phyloP scores from a whole-genome alignment of 2,113 vertebrate species.

The Sylvietta virens region DNA sequence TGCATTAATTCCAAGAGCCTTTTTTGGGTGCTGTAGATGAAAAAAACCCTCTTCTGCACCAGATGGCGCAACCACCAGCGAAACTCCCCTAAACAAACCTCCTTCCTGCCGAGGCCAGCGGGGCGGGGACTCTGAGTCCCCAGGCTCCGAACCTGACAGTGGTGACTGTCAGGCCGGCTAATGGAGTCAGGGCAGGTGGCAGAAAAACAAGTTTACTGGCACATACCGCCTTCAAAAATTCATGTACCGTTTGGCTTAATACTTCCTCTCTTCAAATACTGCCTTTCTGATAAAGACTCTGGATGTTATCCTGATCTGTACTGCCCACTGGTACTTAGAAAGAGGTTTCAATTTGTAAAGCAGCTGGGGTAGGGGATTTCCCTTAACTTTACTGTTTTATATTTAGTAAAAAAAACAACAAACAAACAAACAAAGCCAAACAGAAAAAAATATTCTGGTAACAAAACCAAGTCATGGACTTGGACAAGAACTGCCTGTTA shows the following conservation, averaged over 20 bases:
- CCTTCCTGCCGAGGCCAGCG: neutral
- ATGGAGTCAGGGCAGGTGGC: neutral
- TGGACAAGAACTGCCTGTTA: neutral
- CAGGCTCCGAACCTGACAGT: neutral
- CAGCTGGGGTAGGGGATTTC: neutral
- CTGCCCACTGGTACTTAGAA: neutral
- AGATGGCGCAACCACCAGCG: neutral
- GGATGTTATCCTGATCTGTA: neutral
- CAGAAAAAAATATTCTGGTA: neutral
- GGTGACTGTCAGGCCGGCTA: neutral
- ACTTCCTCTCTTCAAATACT: neutral
- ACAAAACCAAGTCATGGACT: neutral
- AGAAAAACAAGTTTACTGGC: neutral
- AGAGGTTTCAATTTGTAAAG: neutral
- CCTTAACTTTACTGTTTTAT: neutral
- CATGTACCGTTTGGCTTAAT: neutral
- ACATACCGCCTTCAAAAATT: neutral
- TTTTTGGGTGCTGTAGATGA: neutral
- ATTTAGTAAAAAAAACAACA: neutral
- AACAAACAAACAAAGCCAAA: neutral
- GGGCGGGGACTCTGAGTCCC: neutral
- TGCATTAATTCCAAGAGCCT: neutral
- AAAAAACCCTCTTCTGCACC: neutral
- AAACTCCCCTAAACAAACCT: neutral
- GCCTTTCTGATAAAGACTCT: neutral